Evolutionary conservation across 1,140 invertebrate species (phyloP), one percentile per base, ranked within the genome.

Genomic region (Telenomus remus): DNA sequence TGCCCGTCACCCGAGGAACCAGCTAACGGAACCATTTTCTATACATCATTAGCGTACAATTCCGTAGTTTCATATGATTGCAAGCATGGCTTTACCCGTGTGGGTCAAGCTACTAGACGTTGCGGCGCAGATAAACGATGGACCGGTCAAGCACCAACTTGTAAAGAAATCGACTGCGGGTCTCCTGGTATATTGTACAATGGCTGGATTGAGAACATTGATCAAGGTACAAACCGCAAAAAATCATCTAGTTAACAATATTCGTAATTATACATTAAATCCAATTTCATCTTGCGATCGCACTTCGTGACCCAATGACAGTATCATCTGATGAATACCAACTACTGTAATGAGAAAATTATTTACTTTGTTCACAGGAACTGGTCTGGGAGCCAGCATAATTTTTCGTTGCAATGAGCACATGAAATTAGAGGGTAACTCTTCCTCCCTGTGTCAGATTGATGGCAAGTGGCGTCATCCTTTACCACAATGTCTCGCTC

Each of bases 121-220:
- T 99, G 97, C 87, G 93, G 94, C 1, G 94, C 96, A 1, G 95
- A 98, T 86, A 94, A 94, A 83, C 93, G 94, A 83, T 99, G 97
- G 97, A 94, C 94, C 11, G 97, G 95, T 33, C 89, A 91, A 10
- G 91, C 94, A 75, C 96, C 97, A 0, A 88, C 90, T 33, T 99
- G 97, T 86, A 95, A 96, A 92, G 97, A 98, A 89, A 98, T 99
- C 80, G 95, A 98, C 88, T 99, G 97, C 85, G 95, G 96, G 1
- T 92, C 94, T 76, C 96, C 96, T 0, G 96, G 96, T 4, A 90
- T 92, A 14, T 89, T 99, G 0, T 95, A 95, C 90, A 98, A 99
- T 84, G 97, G 97, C 6, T 98, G 96, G 93, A 90, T 99, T 59
- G 96, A 98, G 86, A 97, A 97, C 79, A 95, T 95, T 51, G 95